A percentile compares a stretch with the other conserved stretches of the same genome.
Evolutionary conservation across 2,113 vertebrate genomes (phyloP).

Genomic region (Montifringilla adamsi): DNA sequence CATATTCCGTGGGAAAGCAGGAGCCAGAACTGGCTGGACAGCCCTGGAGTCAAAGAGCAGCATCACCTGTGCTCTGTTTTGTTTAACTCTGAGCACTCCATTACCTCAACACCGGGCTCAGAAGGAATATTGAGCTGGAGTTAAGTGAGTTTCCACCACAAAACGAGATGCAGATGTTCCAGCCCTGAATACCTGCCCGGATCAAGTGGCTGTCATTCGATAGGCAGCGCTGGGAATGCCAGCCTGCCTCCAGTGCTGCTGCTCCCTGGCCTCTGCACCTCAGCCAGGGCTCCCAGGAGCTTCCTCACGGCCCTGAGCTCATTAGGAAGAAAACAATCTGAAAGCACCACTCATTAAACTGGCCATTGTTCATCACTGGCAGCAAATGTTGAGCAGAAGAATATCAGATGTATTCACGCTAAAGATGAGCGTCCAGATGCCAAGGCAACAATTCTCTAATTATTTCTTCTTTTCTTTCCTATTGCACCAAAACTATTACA

Average conservation of each 20-base stretch:
- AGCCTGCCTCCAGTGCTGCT: constrained; percentile 1
- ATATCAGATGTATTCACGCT: background rate
- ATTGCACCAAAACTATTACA: background rate
- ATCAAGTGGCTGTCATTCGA: constrained; percentile 24
- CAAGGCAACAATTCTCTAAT: background rate
- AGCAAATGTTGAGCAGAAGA: background rate
- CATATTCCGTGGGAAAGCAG: constrained; percentile 1
- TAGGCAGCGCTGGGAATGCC: background rate
- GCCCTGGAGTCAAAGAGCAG: background rate
- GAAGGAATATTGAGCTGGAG: background rate
- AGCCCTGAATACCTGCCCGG: background rate
- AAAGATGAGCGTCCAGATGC: background rate
- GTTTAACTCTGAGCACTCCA: background rate
- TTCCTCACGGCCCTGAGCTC: constrained; percentile 15
- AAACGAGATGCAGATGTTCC: constrained; percentile 58
- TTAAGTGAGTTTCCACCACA: constrained; percentile 19
- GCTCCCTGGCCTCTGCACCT: background rate
- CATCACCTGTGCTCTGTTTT: constrained; percentile 28
- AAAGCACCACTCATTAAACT: background rate
- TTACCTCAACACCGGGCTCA: background rate
- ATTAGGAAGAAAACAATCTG: constrained; percentile 4
- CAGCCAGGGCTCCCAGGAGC: background rate
- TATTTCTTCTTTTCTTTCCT: background rate
- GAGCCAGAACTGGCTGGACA: background rate
- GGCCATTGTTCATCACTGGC: background rate